Conservation (phyloP, 1,140 invertebrate species). For the Portunus trituberculatus region DNA sequence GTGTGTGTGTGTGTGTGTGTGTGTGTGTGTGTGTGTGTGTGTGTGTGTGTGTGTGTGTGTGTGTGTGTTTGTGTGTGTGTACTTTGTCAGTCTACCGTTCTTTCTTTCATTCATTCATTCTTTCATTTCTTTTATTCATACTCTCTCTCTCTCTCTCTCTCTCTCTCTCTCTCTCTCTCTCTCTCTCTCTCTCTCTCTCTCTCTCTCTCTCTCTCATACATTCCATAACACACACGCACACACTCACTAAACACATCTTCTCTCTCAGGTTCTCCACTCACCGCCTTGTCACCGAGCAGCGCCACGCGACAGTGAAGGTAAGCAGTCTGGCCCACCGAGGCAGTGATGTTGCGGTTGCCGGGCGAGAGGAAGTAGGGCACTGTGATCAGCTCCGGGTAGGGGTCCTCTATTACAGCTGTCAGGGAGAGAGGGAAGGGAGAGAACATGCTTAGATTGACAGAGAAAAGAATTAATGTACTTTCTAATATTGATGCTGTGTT, state of each 20-base stretch:
- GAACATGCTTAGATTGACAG: too few relatives aligned
- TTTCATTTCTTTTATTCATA: not conserved
- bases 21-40: too few relatives aligned
- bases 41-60: too few relatives aligned
- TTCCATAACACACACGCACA: too few relatives aligned
- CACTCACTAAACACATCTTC: not conserved
- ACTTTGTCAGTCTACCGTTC: not conserved
- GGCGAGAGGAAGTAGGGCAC: constrained; percentile 63
- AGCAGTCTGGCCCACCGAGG: constrained; percentile 47
- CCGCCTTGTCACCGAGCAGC: constrained; percentile 60
- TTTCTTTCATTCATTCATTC: not conserved
- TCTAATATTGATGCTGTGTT: too few relatives aligned
- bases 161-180: not conserved
- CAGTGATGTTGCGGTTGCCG: constrained; percentile 39
- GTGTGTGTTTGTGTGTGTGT: too few relatives aligned
- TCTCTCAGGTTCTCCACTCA: not conserved
- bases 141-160: constrained; percentile 20
- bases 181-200: constrained; percentile 32
- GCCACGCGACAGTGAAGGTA: constrained; percentile 64
- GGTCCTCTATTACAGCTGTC: not conserved
- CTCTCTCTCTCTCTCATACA: constrained; percentile 4
- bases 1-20: too few relatives aligned
- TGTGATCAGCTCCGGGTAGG: constrained; percentile 43
- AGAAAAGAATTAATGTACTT: too few relatives aligned
- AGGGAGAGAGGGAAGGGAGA: not conserved